Conservation (phyloP, 2,113 vertebrate species). For the Gobius niger region DNA sequence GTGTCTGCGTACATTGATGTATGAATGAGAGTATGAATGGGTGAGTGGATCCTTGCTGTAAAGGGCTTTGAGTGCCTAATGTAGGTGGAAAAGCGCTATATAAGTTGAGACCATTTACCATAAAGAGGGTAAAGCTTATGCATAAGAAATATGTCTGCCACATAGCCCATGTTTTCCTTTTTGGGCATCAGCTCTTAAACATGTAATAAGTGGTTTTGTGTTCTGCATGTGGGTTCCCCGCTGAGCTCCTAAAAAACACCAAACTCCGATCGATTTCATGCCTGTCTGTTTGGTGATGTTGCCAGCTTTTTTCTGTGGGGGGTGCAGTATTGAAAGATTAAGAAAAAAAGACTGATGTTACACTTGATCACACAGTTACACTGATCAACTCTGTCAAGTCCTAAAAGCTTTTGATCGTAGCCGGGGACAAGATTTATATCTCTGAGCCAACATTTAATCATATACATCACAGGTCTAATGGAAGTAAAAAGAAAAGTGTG, state of each 20-base stretch:
- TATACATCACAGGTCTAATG: slow-evolving; percentile 18
- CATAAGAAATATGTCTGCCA: slow-evolving; percentile 57
- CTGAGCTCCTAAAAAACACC: slow-evolving; percentile 54
- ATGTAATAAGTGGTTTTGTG: slow-evolving; percentile 66
- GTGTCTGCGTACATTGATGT: no score
- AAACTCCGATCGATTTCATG: slow-evolving; percentile 35
- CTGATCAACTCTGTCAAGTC: slow-evolving; percentile 13
- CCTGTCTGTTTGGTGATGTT: not conserved
- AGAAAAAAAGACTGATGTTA: no score
- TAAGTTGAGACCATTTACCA: no score
- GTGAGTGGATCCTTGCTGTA: no score
- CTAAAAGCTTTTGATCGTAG: slow-evolving; percentile 38
- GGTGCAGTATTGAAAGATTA: no score
- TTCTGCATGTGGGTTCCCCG: slow-evolving; percentile 44
- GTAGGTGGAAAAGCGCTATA: no score
- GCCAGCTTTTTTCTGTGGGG: not conserved
- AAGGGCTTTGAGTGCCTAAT: no score
- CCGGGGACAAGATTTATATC: slow-evolving; percentile 33
- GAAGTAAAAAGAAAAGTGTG: slow-evolving; percentile 1
- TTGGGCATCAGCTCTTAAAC: slow-evolving; percentile 60
- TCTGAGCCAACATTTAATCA: slow-evolving; percentile 18
- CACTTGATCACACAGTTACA: not conserved
- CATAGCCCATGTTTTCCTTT: slow-evolving; percentile 56
- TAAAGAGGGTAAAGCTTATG: slow-evolving; percentile 52
- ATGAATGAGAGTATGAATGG: no score